Evolutionary conservation across 1,140 invertebrate genomes (phyloP).

Genomic region (Coenobita brevimanus): DNA sequence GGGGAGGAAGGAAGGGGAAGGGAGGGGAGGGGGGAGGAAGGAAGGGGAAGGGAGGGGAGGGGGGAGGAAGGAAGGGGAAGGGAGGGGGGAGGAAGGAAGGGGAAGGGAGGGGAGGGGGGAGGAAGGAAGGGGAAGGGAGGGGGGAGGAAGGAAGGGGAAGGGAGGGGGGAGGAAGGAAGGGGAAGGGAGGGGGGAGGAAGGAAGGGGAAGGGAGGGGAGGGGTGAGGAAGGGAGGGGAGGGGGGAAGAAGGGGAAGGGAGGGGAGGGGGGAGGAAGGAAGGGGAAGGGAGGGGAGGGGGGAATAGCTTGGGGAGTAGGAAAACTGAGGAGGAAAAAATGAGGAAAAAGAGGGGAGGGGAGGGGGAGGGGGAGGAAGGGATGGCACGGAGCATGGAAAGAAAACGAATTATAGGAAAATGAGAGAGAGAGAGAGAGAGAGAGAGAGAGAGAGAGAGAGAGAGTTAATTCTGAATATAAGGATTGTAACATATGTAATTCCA

Average conservation of each 20-base stretch:
- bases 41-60: no score
- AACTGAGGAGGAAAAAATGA: no score
- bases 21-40: no score
- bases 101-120: not conserved
- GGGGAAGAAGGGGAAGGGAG: not conserved
- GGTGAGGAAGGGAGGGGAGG: not conserved
- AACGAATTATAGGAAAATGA: no score
- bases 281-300: no score
- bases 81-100: not conserved
- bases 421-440: no score
- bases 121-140: not conserved
- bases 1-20: no score
- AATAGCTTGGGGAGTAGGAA: not conserved
- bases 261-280: not conserved
- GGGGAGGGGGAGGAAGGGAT: no score
- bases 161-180: not conserved
- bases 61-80: not conserved
- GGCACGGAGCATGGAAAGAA: no score
- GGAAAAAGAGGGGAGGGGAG: not conserved
- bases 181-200: not conserved
- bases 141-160: not conserved
- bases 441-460: no score
- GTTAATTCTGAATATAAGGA: no score
- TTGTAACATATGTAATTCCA: no score
- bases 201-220: not conserved